phyloP scores from a whole-genome alignment of 2,888 invertebrate genomes.

The Chrysolina americana region DNA sequence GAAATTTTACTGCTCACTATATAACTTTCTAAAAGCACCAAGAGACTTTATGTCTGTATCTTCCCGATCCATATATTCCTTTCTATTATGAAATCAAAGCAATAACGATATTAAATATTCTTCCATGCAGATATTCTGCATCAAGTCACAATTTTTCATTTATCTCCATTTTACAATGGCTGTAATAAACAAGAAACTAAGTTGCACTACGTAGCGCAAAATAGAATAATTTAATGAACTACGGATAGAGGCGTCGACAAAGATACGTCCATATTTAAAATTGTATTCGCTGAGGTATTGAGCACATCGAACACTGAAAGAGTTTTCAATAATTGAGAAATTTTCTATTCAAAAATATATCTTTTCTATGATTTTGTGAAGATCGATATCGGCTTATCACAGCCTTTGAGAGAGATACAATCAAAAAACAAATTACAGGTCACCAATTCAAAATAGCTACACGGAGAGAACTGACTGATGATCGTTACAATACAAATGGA shows the following conservation, averaged over 20 bases:
- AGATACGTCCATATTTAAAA: not conserved
- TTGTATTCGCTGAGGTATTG: too few relatives aligned
- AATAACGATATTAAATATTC: slow-evolving; percentile 25
- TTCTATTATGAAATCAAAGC: not conserved
- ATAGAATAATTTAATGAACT: slow-evolving; percentile 16
- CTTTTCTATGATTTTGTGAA: too few relatives aligned
- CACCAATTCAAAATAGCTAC: too few relatives aligned
- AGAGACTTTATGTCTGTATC: slow-evolving; percentile 8
- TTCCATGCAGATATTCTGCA: slow-evolving; percentile 16
- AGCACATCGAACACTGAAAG: too few relatives aligned
- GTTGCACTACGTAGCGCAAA: slow-evolving; percentile 6
- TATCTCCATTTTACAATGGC: slow-evolving; percentile 6
- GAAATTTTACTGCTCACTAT: slow-evolving; percentile 1
- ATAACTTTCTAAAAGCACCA: not conserved
- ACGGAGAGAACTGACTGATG: too few relatives aligned
- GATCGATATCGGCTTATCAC: too few relatives aligned
- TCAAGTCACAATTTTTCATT: slow-evolving; percentile 16
- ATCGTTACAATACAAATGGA: too few relatives aligned
- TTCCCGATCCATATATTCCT: slow-evolving; percentile 13
- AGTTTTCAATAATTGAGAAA: too few relatives aligned
- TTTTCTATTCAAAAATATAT: too few relatives aligned
- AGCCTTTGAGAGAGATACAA: too few relatives aligned
- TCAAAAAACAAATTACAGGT: too few relatives aligned
- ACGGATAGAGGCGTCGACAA: not conserved
- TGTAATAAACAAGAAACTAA: not conserved